A percentile compares a stretch with the other conserved stretches of the same genome.
These are phyloP conservation scores for Lamellibrachia satsuma DNA, from an alignment of 2,888 invertebrate species.

Conservation along the genomic window DNA sequence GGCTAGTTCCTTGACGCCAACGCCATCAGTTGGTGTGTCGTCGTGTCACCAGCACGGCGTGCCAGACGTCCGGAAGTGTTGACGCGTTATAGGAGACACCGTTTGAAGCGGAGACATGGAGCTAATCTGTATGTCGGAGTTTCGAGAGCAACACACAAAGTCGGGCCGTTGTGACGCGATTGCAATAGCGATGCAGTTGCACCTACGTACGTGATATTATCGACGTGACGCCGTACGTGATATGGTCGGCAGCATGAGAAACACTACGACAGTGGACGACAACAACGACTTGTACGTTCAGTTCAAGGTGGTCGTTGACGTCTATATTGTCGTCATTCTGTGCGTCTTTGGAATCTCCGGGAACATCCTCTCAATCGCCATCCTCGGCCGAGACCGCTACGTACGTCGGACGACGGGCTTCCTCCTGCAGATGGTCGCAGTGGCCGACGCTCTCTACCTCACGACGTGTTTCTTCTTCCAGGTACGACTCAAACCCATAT, in stretches of 20 bases:
- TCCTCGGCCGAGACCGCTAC: constrained; percentile 40
- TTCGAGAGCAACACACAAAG: not conserved
- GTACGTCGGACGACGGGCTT: constrained; percentile 42
- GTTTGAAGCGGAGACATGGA: constrained; percentile 3
- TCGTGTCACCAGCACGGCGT: not conserved
- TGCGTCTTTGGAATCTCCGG: constrained; percentile 42
- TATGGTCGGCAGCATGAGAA: constrained; percentile 17
- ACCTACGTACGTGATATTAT: constrained; percentile 18
- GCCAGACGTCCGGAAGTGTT: not conserved
- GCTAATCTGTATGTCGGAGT: constrained; percentile 19
- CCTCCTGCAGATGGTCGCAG: constrained; percentile 42
- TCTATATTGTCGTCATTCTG: constrained; percentile 40
- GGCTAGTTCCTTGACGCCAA: not conserved
- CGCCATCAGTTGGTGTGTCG: not conserved
- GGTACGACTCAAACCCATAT: not conserved
- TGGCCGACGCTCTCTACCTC: constrained; percentile 40
- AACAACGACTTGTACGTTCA: constrained; percentile 19
- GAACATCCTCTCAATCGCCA: constrained; percentile 40
- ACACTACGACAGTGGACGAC: constrained; percentile 22
- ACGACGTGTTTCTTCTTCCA: constrained; percentile 41
- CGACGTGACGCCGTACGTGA: not conserved
- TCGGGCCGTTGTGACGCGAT: not conserved
- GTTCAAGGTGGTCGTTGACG: constrained; percentile 37
- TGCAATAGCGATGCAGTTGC: not conserved
- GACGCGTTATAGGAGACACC: constrained; percentile 5